phyloP scores from a whole-genome alignment of 2,888 invertebrate genomes.

The Norana najaformis region DNA sequence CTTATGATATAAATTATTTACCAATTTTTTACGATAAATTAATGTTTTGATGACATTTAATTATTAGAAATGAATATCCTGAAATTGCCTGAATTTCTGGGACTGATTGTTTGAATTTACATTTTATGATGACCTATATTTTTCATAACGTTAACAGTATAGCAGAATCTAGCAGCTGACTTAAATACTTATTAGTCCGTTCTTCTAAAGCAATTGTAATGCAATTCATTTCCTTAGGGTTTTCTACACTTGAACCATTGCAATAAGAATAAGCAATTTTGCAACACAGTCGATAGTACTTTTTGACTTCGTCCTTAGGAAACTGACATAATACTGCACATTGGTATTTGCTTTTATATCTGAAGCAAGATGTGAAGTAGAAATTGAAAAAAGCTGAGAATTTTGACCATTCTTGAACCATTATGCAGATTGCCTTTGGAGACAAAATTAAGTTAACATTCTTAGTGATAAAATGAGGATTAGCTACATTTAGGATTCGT shows the following conservation, averaged over 20 bases:
- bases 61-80: background rate
- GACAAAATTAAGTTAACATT: background rate
- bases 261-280: slow-evolving; percentile 5
- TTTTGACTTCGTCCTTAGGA: background rate
- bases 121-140: background rate
- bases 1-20: background rate
- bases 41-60: background rate
- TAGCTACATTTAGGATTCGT: background rate
- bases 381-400: background rate
- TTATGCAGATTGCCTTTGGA: background rate
- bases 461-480: background rate
- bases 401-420: background rate
- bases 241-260: slow-evolving; percentile 13
- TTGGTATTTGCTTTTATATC: background rate
- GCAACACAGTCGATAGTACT: background rate
- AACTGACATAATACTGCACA: background rate
- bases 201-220: background rate
- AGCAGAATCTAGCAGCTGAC: background rate
- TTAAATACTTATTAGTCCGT: background rate
- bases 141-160: background rate
- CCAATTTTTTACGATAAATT: background rate
- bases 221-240: background rate
- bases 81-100: background rate
- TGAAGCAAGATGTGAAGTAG: background rate
- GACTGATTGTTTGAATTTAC: background rate